A percentile compares a stretch with the other conserved stretches of the same genome.
Evolutionary conservation across 1,140 invertebrate species (phyloP).

Genomic region (Lycorma delicatula): DNA sequence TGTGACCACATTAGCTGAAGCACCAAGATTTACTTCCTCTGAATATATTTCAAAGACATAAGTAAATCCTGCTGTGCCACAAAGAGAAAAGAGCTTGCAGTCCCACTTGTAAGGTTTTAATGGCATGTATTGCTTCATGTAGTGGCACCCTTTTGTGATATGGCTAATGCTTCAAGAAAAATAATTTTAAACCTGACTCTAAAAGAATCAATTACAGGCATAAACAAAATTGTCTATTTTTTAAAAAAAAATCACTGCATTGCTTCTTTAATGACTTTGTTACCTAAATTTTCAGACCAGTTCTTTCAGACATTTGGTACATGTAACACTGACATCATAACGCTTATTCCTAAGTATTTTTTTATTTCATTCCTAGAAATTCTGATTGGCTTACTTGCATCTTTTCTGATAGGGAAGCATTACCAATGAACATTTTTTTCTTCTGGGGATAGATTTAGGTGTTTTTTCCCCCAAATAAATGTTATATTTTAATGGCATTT

Average conservation of each 20-base stretch:
- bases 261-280: constrained; percentile 10
- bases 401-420: too few relatives aligned
- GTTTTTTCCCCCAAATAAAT: too few relatives aligned
- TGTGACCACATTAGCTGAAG: too few relatives aligned
- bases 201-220: constrained; percentile 11
- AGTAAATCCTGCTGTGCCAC: constrained; percentile 21
- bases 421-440: too few relatives aligned
- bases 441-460: too few relatives aligned
- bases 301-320: constrained; percentile 16
- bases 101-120: constrained; percentile 27
- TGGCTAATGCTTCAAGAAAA: constrained; percentile 6
- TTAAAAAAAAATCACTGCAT: constrained; percentile 20
- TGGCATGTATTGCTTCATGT: constrained; percentile 27
- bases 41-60: constrained; percentile 25
- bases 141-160: constrained; percentile 12
- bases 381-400: not conserved
- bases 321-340: constrained; percentile 14
- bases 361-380: not conserved
- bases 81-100: constrained; percentile 27
- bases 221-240: constrained; percentile 15
- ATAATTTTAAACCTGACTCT: constrained; percentile 11
- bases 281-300: constrained; percentile 13
- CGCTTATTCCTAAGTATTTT: constrained; percentile 7
- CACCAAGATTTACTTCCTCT: too few relatives aligned
- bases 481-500: too few relatives aligned